A percentile compares a stretch with the other conserved stretches of the same genome.
phyloP scores from a whole-genome alignment of 2,113 vertebrate species.

The Agapornis roseicollis region DNA sequence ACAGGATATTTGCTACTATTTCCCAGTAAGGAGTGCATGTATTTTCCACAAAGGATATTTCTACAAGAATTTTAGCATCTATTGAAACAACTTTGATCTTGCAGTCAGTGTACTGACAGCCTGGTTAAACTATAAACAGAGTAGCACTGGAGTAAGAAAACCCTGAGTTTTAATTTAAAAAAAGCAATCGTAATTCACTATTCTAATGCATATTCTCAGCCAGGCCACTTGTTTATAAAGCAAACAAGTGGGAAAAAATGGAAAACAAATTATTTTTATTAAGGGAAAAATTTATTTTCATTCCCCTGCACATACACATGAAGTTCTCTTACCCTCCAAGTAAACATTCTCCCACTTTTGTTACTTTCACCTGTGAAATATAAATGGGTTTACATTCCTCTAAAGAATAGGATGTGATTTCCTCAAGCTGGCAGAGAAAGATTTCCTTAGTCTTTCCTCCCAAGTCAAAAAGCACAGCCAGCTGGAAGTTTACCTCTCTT shows the following conservation, averaged over 20 bases:
- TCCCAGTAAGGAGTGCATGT: neutral
- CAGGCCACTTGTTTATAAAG: neutral
- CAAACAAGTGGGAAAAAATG: neutral
- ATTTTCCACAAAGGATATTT: neutral
- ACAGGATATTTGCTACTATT: accelerated
- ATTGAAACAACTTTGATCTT: neutral
- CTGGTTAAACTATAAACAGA: neutral
- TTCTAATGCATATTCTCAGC: neutral
- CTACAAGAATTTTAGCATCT: neutral
- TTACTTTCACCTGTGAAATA: neutral
- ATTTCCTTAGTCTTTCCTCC: neutral
- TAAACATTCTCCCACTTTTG: neutral
- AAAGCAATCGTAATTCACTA: neutral
- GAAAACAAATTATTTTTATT: neutral
- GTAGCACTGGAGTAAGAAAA: neutral
- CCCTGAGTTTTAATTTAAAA: neutral
- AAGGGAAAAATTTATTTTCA: neutral
- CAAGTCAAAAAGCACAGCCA: neutral
- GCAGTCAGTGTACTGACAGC: neutral
- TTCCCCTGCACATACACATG: neutral
- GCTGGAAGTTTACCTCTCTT: neutral
- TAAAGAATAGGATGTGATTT: neutral
- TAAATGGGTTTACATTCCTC: neutral
- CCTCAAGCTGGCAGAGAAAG: neutral
- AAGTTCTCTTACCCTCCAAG: neutral